Percentiles rank a stretch among this genome's conserved stretches.
phyloP scores from a whole-genome alignment of 2,113 vertebrate species.

The Equus przewalskii region DNA sequence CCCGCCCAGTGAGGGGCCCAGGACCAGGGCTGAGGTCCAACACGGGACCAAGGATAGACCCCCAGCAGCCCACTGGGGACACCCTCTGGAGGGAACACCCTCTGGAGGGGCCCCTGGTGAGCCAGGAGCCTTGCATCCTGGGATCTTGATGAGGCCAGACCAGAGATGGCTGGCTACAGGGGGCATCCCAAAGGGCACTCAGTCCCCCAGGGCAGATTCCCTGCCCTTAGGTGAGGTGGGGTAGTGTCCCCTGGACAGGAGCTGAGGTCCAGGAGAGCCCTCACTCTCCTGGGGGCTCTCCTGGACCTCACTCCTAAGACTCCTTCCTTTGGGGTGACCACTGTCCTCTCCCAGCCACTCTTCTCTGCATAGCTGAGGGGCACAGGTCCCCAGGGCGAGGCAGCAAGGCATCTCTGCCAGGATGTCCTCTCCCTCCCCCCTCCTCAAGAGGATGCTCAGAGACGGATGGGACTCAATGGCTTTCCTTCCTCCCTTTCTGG shows the following conservation, averaged over 20 bases:
- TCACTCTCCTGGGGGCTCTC: too few relatives aligned
- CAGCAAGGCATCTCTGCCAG: background rate
- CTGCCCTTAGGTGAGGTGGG: background rate
- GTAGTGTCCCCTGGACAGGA: background rate
- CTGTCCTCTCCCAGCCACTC: background rate
- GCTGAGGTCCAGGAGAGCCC: background rate
- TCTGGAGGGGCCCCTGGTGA: background rate
- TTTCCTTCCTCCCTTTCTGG: conserved; percentile 81
- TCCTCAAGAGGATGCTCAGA: background rate
- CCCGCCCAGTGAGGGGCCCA: background rate
- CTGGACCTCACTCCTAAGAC: background rate
- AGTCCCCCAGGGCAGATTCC: background rate
- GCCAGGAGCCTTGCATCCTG: background rate
- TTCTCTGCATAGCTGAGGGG: background rate
- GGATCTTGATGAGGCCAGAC: background rate
- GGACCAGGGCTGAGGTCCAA: background rate
- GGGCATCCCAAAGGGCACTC: background rate
- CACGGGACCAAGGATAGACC: background rate
- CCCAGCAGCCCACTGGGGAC: background rate
- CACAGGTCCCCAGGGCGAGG: background rate
- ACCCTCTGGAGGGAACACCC: background rate
- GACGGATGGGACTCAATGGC: conserved; percentile 35
- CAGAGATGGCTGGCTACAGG: background rate
- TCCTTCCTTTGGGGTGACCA: background rate
- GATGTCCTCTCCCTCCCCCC: conserved; percentile 56